Base-by-base conservation (phyloP, 1,140 invertebrate species). In the Macrobrachium rosenbergii region DNA sequence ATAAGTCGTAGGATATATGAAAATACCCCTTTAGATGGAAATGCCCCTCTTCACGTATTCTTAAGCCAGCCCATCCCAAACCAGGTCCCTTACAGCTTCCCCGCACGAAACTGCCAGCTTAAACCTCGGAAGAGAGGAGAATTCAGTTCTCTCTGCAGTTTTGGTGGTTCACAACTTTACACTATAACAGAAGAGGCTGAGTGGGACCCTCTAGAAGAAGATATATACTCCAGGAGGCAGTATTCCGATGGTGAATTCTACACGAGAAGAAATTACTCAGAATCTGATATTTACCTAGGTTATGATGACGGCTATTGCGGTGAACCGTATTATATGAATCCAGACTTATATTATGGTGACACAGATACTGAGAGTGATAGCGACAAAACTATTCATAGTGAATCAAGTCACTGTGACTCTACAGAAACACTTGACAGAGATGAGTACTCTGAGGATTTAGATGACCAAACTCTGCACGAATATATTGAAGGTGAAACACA, bases 131-230 rank as follows among this genome's bases (percentile, higher is more conserved):
- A 73, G 21, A 72, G 78, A 17, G 76, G 84, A 2, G 59, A 80
- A 14, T 84, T 84, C 28, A 84, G 82, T 23, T 86, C 84, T 5
- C 23, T 80, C 45, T 80, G 84, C 21, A 86, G 83, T 52, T 86
- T 80, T 45, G 84, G 84, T 19, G 76, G 77, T 45, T 73, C 77
- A 11, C 77, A 80, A 23, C 58, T 86, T 45, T 86, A 86, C 52
- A 86, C 84, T 23, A 86, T 86, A 12, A 80, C 76, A 5, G 84
- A 86, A 78, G 84, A 86, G 67, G 84, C 45, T n/a, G 76, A 79
- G 63, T 37, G 17, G 7, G 83, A 79, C 77, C 77, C 79, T 23
- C 21, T 14, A 2, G n/a, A 21, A 21, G 84, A 86, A 28, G 84
- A 84, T 60, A 63, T 63, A 19, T 63, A 62, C 43, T 45, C 73